A percentile compares a stretch with the other conserved stretches of the same genome.
Conservation (phyloP, 2,797 vertebrate species). For the Synanceia verrucosa region DNA sequence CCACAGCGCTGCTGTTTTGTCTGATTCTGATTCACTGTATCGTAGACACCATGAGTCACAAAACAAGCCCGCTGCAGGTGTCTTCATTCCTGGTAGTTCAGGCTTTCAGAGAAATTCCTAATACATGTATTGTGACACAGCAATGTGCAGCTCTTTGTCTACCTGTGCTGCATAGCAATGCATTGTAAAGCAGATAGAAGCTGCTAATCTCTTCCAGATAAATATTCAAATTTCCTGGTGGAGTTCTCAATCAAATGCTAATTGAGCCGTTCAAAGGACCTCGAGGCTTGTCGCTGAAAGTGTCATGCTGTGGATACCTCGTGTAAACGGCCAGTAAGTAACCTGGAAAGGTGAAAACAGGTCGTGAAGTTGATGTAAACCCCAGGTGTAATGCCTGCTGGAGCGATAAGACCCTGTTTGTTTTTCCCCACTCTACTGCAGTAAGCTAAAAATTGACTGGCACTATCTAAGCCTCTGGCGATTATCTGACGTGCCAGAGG, state of each 20-base stretch:
- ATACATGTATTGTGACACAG: slow-evolving; percentile 9
- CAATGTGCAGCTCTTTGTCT: slow-evolving; percentile 10
- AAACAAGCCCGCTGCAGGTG: slow-evolving; percentile 24
- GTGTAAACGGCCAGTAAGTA: slow-evolving; percentile 57
- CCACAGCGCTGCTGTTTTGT: slow-evolving; percentile 1
- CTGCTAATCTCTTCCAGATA: slow-evolving; percentile 27
- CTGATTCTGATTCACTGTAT: slow-evolving; percentile 34
- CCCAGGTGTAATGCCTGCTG: slow-evolving; percentile 72
- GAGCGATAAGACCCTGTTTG: slow-evolving; percentile 73
- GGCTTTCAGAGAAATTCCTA: slow-evolving; percentile 18
- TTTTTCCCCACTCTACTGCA: slow-evolving; percentile 58
- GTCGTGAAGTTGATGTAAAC: slow-evolving; percentile 71
- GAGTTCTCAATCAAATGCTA: slow-evolving; percentile 53
- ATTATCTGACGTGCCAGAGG: slow-evolving; percentile 82
- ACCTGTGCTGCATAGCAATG: slow-evolving; percentile 22
- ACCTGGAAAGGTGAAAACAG: slow-evolving; percentile 64
- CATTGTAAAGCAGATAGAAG: slow-evolving; percentile 17
- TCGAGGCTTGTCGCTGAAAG: slow-evolving; percentile 20
- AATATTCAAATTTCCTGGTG: slow-evolving; percentile 41
- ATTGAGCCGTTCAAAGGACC: slow-evolving; percentile 34
- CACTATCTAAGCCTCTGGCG: slow-evolving; percentile 79
- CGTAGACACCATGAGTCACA: slow-evolving; percentile 23
- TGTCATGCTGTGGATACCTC: slow-evolving; percentile 24
- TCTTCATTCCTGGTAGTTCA: slow-evolving; percentile 21
- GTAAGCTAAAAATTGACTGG: slow-evolving; percentile 80